Percentiles rank a stretch among this genome's conserved stretches.
Evolutionary conservation across 2,797 vertebrate species (phyloP).

Genomic region (Pipistrellus kuhlii): DNA sequence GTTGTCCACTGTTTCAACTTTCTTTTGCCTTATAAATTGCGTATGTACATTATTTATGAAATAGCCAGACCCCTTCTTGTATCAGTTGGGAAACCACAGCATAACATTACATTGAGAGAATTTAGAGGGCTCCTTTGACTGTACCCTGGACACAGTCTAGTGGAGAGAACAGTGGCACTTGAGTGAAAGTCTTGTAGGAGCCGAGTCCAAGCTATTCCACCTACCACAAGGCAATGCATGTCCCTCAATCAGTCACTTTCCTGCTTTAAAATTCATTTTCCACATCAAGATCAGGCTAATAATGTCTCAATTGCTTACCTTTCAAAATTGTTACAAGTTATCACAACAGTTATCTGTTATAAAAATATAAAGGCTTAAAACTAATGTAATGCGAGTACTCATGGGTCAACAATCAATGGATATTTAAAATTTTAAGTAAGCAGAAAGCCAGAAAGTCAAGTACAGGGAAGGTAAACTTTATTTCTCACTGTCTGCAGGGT

Average conservation of each 20-base stretch:
- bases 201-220: neutral
- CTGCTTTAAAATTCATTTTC: conserved; percentile 13
- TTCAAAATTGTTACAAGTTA: neutral
- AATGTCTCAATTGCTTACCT: neutral
- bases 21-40: neutral
- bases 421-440: neutral
- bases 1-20: neutral
- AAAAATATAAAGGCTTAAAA: neutral
- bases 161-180: neutral
- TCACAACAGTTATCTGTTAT: neutral
- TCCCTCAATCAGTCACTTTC: neutral
- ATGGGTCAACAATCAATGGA: neutral
- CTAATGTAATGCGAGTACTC: neutral
- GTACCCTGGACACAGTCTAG: neutral
- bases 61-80: neutral
- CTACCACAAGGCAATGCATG: rapidly evolving
- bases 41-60: conserved; percentile 24
- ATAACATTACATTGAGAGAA: neutral
- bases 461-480: neutral
- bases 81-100: neutral
- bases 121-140: conserved; percentile 11
- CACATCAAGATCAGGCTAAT: neutral
- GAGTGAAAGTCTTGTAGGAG: neutral
- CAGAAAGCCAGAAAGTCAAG: neutral
- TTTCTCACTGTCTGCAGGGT: neutral